Percentiles rank a stretch among this genome's conserved stretches.
Conservation (phyloP, 2,797 vertebrate species). For the Anabacerthia variegaticeps region DNA sequence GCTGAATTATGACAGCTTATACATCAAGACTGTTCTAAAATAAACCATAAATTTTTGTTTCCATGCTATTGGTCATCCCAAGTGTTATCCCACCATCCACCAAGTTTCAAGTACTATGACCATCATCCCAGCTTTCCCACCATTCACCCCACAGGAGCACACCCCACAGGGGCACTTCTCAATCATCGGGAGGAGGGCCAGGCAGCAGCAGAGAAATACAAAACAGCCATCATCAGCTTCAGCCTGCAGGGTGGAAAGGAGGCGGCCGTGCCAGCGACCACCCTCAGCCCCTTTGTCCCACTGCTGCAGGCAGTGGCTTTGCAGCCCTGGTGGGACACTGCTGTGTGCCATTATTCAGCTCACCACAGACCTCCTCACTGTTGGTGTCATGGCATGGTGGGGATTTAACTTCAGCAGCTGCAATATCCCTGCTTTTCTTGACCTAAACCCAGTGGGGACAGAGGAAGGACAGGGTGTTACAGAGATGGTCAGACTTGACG, state of each 20-base stretch:
- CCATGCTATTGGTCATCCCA: background rate
- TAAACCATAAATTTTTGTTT: background rate
- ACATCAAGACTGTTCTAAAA: background rate
- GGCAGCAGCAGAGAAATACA: background rate
- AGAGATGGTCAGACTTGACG: background rate
- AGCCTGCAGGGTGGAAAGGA: background rate
- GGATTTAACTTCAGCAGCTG: background rate
- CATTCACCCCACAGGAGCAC: accelerated
- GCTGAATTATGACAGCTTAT: background rate
- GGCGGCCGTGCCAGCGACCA: accelerated
- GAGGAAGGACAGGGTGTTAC: background rate
- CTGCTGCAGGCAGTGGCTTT: background rate
- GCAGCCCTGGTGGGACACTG: background rate
- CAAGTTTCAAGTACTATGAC: background rate
- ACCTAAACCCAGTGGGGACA: background rate
- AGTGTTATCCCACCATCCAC: background rate
- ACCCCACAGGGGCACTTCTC: accelerated
- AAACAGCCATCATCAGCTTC: background rate
- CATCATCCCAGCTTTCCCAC: background rate
- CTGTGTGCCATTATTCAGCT: background rate
- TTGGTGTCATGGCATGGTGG: background rate
- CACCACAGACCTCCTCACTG: background rate
- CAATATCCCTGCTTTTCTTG: background rate
- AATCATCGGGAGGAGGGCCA: background rate
- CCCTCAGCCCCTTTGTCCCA: background rate